Conservation (phyloP, 2,113 vertebrate genomes). For the Sterna hirundo region DNA sequence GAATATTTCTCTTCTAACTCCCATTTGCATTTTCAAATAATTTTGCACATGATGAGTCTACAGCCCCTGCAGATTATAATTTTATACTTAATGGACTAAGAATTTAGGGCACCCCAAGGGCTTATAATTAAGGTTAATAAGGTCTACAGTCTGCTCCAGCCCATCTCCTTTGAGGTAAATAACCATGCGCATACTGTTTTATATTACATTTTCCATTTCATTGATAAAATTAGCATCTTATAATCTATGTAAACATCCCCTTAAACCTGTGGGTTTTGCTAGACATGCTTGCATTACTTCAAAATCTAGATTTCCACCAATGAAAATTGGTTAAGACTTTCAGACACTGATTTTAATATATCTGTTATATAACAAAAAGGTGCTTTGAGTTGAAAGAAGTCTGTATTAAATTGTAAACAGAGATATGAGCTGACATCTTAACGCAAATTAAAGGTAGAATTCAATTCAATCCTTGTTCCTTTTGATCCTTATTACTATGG, state of each 20-base stretch:
- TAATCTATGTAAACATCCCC: background rate
- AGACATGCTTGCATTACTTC: background rate
- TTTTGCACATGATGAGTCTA: constrained; percentile 19
- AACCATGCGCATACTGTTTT: background rate
- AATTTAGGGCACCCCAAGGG: constrained; percentile 34
- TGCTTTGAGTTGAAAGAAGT: background rate
- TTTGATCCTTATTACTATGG: background rate
- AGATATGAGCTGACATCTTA: background rate
- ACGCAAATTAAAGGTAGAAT: background rate
- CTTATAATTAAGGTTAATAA: constrained; percentile 49
- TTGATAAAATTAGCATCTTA: constrained; percentile 23
- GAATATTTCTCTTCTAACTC: constrained; percentile 8
- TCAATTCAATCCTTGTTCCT: background rate
- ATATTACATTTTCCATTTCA: constrained; percentile 5
- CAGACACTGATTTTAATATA: background rate
- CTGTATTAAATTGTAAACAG: background rate
- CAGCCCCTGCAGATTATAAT: constrained; percentile 19
- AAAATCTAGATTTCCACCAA: background rate
- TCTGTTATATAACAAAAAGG: background rate
- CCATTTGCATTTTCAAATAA: constrained; percentile 1
- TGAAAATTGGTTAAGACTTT: background rate
- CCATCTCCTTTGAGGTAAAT: constrained; percentile 12
- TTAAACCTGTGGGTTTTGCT: background rate
- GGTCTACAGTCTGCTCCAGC: background rate
- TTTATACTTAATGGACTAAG: constrained; percentile 15